A percentile compares a stretch with the other conserved stretches of the same genome.
phyloP scores from a whole-genome alignment of 2,888 invertebrate genomes.

The Cryptops parisi region DNA sequence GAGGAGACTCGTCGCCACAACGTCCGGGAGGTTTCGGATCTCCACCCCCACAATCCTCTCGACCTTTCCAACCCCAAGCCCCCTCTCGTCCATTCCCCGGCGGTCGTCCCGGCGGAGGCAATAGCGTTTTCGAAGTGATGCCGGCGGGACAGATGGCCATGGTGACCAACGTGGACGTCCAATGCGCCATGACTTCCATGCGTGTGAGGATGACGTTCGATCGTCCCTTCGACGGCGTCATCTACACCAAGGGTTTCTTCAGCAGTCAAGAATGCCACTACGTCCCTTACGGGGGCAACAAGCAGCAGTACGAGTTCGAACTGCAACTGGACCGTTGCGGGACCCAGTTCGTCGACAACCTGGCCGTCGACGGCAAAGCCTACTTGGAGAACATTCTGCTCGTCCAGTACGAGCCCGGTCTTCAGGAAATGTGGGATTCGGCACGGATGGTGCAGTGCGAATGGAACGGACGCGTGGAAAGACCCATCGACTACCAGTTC shows the following conservation, averaged over 20 bases:
- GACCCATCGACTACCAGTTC: slow-evolving; percentile 54
- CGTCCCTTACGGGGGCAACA: slow-evolving; percentile 52
- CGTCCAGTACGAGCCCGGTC: slow-evolving; percentile 59
- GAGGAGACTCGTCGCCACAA: too few species aligned
- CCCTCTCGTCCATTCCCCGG: neutral
- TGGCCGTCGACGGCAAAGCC: slow-evolving; percentile 55
- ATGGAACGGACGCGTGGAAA: slow-evolving; percentile 66
- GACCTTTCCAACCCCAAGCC: neutral
- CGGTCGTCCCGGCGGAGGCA: neutral
- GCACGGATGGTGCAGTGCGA: slow-evolving; percentile 59
- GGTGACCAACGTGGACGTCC: slow-evolving; percentile 56
- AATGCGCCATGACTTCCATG: slow-evolving; percentile 70
- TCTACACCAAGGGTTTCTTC: slow-evolving; percentile 53
- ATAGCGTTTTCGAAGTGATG: slow-evolving; percentile 5
- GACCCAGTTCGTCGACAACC: slow-evolving; percentile 61
- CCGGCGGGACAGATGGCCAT: slow-evolving; percentile 46
- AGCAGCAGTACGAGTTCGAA: slow-evolving; percentile 54
- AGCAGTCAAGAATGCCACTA: slow-evolving; percentile 54
- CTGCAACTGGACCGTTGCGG: slow-evolving; percentile 60
- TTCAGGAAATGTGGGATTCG: slow-evolving; percentile 62
- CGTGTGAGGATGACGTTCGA: slow-evolving; percentile 65
- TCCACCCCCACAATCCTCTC: neutral
- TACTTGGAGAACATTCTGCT: slow-evolving; percentile 64
- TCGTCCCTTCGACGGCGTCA: slow-evolving; percentile 56
- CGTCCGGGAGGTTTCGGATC: neutral